phyloP scores from a whole-genome alignment of 2,888 invertebrate genomes.

The Drosophila bunnanda region DNA sequence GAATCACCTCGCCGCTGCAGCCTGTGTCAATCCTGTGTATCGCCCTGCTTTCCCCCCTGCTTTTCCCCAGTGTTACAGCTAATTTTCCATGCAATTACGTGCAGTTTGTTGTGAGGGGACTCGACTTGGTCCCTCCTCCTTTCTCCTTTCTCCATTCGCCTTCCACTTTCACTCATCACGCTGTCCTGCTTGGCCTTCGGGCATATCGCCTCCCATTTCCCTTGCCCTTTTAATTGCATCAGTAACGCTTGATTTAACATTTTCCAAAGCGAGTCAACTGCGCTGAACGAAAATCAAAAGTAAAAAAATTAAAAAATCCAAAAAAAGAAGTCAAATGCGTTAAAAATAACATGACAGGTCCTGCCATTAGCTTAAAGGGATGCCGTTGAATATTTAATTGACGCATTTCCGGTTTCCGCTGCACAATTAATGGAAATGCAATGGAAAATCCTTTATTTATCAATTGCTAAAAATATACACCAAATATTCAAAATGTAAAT shows the following conservation, averaged over 20 bases:
- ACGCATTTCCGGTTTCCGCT: background rate
- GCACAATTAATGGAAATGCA: background rate
- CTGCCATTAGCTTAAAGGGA: background rate
- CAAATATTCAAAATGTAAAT: background rate
- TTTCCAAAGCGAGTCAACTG: conserved; percentile 58
- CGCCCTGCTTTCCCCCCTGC: background rate
- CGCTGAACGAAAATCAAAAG: conserved; percentile 21
- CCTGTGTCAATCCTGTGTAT: conserved; percentile 10
- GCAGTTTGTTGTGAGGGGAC: conserved; percentile 38
- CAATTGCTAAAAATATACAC: background rate
- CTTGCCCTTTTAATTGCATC: conserved; percentile 70
- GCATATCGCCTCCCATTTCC: conserved; percentile 17
- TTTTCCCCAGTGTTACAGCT: conserved; percentile 48
- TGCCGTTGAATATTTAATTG: background rate
- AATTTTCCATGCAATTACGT: conserved; percentile 75
- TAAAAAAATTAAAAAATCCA: background rate
- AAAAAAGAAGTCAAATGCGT: conserved; percentile 46
- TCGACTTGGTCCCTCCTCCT: conserved; percentile 9
- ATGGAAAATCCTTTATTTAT: background rate
- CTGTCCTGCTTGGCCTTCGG: conserved; percentile 29
- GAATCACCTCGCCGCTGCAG: conserved; percentile 5
- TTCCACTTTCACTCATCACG: conserved; percentile 33
- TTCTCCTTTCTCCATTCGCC: conserved; percentile 9
- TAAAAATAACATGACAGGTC: conserved; percentile 3
- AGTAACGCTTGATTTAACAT: conserved; percentile 73